Base-by-base conservation (phyloP, 1,140 invertebrate genomes). In the Oscheius sp. region DNA sequence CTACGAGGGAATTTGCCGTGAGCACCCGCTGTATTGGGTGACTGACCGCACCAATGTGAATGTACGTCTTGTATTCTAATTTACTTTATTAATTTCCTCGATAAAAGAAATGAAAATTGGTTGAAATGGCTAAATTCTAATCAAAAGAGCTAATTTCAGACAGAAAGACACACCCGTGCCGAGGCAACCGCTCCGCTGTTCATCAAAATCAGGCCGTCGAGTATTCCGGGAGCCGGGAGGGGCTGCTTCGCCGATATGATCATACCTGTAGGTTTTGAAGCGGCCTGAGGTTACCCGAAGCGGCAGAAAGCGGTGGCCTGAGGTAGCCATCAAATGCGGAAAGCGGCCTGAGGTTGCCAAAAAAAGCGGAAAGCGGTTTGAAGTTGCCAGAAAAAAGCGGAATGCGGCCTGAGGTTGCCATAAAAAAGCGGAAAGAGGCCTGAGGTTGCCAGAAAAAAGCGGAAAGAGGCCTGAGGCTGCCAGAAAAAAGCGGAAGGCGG, bases 1-100 rank as follows among this genome's bases (percentile, higher is more conserved):
- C 15, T 63, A 10, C 26, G 10, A 7, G 7, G 59, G 28, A 13
- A 29, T 20, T 31, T 63, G 59, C 29, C 26, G 34, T n/a, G 15
- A 63, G n/a, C 34, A 63, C 26, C 59, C 59, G 13, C 59, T 63
- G 4, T 63, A 32, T 23, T 36, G 59, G 34, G 23, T 63, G 10
- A 13, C 34, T 7, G 59, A 63, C 26, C 13, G 59, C 26, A 10
- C 13, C 13, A 31, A 10, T 31, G 29, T 31, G 3, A 63, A 34
- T 13, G 59, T 63, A 7, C 7, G n/a, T 20, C 52, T 20, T 58
- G 7, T 7, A 10, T 20, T n/a, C 7, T 20, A 23, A 10, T 23
- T 58, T 31, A 29, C 18, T 23, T 62, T 13, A 4, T 10, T 23
- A 32, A 20, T 29, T 4, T 4, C 31, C 23, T n/a, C 7, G 20